A percentile compares a stretch with the other conserved stretches of the same genome.
Evolutionary conservation across 2,113 vertebrate species (phyloP).

Genomic region (Eublepharis macularius): DNA sequence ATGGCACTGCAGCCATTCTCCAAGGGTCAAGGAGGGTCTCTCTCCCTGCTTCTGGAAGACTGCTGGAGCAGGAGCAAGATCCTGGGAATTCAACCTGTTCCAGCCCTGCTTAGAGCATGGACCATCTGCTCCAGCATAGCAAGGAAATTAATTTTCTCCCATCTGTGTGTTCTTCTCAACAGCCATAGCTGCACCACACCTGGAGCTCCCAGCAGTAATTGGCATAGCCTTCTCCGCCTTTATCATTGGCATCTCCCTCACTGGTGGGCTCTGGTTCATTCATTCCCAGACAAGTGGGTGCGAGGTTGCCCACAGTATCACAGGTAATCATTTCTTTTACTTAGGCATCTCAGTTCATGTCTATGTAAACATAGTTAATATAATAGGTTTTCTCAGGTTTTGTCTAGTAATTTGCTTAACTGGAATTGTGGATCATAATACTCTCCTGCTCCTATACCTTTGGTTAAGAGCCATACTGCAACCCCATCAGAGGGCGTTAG

Average conservation of each 20-base stretch:
- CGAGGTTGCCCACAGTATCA: neutral
- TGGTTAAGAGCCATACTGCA: neutral
- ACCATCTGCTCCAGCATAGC: neutral
- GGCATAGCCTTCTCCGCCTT: constrained; percentile 76
- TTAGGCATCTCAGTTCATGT: no score
- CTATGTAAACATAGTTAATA: no score
- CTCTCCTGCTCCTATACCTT: neutral
- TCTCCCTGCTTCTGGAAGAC: neutral
- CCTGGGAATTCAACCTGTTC: neutral
- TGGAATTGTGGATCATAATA: neutral
- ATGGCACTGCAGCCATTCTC: no score
- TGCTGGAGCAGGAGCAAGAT: neutral
- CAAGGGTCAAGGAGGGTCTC: neutral
- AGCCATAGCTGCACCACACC: constrained; percentile 19
- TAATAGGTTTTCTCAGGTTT: no score
- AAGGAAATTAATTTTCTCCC: neutral
- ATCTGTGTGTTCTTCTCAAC: neutral
- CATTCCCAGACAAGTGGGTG: constrained; percentile 74
- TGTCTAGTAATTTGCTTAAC: no score
- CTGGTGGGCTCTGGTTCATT: constrained; percentile 79
- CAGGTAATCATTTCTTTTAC: neutral
- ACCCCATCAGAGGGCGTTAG: no score
- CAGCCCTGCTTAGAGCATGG: neutral
- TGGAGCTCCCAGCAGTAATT: constrained; percentile 64
- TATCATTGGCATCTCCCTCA: constrained; percentile 73